phyloP scores from a whole-genome alignment of 1,140 invertebrate genomes.

The Semibalanus balanoides region DNA sequence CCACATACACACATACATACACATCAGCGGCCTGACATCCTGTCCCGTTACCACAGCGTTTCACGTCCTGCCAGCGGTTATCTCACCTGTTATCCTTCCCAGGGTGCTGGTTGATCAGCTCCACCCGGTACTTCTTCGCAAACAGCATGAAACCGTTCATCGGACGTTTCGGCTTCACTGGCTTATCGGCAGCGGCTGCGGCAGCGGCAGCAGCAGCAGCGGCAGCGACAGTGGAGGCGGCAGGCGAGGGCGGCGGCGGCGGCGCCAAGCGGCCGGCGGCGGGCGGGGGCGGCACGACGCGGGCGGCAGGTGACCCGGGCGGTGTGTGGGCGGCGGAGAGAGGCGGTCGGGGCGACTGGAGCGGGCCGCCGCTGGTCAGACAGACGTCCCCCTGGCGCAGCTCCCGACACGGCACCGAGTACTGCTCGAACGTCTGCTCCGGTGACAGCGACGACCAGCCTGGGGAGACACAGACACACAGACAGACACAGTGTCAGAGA shows the following conservation, averaged over 20 bases:
- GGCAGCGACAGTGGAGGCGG: too few relatives aligned
- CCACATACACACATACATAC: too few relatives aligned
- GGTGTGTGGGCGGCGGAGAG: conserved; percentile 28
- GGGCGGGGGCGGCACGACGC: too few relatives aligned
- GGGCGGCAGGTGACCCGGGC: conserved; percentile 18
- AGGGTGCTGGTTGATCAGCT: conserved; percentile 38
- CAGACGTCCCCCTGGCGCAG: conserved; percentile 31
- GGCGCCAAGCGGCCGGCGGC: too few relatives aligned
- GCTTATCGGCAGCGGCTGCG: conserved; percentile 9
- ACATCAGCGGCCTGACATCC: too few relatives aligned
- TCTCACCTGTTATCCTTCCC: conserved; percentile 41
- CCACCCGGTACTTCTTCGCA: conserved; percentile 37
- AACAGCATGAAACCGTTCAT: conserved; percentile 46
- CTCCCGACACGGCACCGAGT: conserved; percentile 30
- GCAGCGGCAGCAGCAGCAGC: neutral
- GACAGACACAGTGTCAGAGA: too few relatives aligned
- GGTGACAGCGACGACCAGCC: conserved; percentile 34
- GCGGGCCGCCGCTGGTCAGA: conserved; percentile 16
- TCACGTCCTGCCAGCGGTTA: too few relatives aligned
- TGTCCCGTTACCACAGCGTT: too few relatives aligned
- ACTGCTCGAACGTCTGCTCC: conserved; percentile 27
- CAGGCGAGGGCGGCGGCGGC: neutral
- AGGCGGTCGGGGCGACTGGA: conserved; percentile 10
- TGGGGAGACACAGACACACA: conserved; percentile 18
- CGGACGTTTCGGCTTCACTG: conserved; percentile 27